phyloP scores from a whole-genome alignment of 2,797 vertebrate species.

The Threskiornis aethiopicus region DNA sequence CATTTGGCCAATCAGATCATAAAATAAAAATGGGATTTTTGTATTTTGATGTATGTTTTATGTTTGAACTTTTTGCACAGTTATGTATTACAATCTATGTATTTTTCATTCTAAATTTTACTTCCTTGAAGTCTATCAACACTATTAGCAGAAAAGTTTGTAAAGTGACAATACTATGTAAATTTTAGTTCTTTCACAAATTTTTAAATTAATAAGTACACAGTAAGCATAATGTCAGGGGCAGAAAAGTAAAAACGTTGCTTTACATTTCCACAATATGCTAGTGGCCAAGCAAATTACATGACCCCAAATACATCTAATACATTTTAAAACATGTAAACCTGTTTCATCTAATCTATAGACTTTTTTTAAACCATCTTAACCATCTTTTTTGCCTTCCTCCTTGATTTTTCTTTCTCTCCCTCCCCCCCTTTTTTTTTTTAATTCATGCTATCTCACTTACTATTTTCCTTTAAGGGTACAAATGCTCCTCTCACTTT shows the following conservation, averaged over 20 bases:
- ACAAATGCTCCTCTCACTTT: background rate
- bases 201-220: background rate
- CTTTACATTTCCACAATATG: background rate
- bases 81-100: background rate
- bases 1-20: background rate
- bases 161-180: background rate
- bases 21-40: background rate
- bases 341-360: background rate
- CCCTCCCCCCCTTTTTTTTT: no score
- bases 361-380: background rate
- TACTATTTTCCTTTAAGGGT: background rate
- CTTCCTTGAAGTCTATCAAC: background rate
- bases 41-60: background rate
- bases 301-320: background rate
- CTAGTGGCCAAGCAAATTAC: background rate
- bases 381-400: background rate
- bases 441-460: background rate
- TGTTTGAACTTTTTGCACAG: background rate
- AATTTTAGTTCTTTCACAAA: background rate
- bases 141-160: background rate
- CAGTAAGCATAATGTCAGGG: background rate
- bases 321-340: background rate
- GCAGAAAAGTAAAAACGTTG: fast-evolving
- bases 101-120: background rate
- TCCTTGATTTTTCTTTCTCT: background rate